Conservation (phyloP, 1,140 invertebrate species). For the Copidosoma floridanum region DNA sequence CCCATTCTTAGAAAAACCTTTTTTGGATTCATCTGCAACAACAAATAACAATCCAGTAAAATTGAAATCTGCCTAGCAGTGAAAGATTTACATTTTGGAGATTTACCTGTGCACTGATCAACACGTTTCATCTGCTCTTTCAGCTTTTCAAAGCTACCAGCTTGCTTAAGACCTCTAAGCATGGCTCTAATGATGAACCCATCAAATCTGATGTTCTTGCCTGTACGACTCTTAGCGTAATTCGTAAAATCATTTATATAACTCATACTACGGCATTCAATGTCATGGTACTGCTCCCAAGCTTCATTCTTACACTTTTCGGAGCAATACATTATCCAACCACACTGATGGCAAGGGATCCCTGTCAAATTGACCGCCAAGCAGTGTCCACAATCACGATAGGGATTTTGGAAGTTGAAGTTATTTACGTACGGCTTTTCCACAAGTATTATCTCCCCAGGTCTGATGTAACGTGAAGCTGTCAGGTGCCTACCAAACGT, state of each 20-base stretch:
- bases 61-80: no score
- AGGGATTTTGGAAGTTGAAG: conserved; percentile 60
- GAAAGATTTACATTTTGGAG: neutral
- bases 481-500: conserved; percentile 64
- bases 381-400: conserved; percentile 73
- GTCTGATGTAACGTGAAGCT: conserved; percentile 62
- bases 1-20: conserved; percentile 50
- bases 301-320: conserved; percentile 64
- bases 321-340: conserved; percentile 68
- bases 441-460: conserved; percentile 72
- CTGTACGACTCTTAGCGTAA: neutral
- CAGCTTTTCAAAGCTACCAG: conserved; percentile 53
- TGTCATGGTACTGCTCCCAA: conserved; percentile 65
- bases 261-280: conserved; percentile 72
- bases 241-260: conserved; percentile 27
- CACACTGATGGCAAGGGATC: conserved; percentile 66
- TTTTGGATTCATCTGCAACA: conserved; percentile 36
- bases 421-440: conserved; percentile 74
- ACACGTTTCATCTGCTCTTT: conserved; percentile 48
- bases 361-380: conserved; percentile 60
- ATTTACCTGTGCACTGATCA: conserved; percentile 42
- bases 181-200: conserved; percentile 63
- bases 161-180: conserved; percentile 59
- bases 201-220: conserved; percentile 42
- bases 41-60: no score